Conservation (phyloP, 2,797 vertebrate genomes). For the Neomorphus geoffroyi region DNA sequence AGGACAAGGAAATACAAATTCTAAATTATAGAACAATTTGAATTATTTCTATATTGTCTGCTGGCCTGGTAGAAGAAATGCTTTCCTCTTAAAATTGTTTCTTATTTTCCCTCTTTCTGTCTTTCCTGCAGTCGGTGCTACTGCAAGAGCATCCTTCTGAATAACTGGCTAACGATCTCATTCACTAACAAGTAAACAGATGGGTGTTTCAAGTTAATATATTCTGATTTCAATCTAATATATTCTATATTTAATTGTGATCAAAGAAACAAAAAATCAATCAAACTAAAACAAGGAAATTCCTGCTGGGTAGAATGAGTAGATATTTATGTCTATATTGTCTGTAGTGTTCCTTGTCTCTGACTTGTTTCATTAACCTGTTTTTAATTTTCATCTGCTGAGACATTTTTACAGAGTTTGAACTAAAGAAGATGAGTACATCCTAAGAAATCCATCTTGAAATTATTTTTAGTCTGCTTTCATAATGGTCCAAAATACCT, state of each 20-base stretch:
- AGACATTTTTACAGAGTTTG: neutral
- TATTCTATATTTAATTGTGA: neutral
- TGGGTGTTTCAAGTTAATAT: neutral
- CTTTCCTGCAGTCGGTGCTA: neutral
- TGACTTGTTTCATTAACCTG: neutral
- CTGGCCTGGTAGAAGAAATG: neutral
- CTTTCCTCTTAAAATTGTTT: neutral
- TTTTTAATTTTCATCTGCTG: neutral
- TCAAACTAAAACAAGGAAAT: neutral
- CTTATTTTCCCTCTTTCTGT: neutral
- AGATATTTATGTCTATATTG: neutral
- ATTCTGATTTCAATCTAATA: neutral
- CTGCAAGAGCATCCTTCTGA: slow-evolving; percentile 1
- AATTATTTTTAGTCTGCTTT: neutral
- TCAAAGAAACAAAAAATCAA: neutral
- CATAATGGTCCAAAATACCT: neutral
- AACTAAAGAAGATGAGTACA: neutral
- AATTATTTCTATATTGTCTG: neutral
- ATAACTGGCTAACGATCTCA: neutral
- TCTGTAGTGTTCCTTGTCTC: neutral
- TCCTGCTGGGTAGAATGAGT: neutral
- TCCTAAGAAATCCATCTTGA: neutral
- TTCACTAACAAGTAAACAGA: neutral
- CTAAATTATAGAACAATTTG: neutral
- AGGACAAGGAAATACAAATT: neutral